Conservation (phyloP, 2,888 invertebrate species). For the Cephus runcator region DNA sequence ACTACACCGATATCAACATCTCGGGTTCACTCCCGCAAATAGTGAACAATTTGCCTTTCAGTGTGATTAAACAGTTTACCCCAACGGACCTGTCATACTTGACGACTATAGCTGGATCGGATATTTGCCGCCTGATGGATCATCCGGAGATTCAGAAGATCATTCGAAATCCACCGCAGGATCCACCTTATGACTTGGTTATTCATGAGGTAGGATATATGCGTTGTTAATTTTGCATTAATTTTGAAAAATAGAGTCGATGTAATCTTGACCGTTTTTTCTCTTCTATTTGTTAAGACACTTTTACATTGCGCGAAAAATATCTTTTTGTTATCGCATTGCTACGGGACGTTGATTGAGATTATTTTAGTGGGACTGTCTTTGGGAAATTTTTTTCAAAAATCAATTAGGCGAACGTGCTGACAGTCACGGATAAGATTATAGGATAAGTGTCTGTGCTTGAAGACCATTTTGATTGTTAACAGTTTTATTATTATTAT, state of each 20-base stretch:
- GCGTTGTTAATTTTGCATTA: too few species aligned
- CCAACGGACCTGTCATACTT: conserved; percentile 13
- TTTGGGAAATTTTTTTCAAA: not conserved
- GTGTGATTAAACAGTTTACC: not conserved
- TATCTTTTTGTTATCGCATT: too few species aligned
- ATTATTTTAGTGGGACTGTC: not conserved
- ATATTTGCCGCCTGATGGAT: conserved; percentile 27
- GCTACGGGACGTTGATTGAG: not conserved
- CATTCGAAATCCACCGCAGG: conserved; percentile 29
- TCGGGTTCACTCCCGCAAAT: conserved; percentile 29
- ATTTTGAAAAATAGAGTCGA: too few species aligned
- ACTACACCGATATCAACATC: conserved; percentile 51
- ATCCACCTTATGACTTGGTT: conserved; percentile 37
- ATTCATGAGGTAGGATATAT: conserved; percentile 32
- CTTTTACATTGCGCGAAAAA: too few species aligned
- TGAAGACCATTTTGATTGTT: too few species aligned
- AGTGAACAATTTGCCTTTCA: conserved; percentile 47
- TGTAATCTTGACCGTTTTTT: too few species aligned
- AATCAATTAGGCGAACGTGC: too few species aligned
- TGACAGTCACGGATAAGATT: too few species aligned
- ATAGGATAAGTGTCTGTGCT: too few species aligned
- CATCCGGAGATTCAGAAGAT: conserved; percentile 29
- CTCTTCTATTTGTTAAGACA: accelerated
- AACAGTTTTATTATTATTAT: not conserved
- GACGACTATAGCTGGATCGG: conserved; percentile 13